Evolutionary conservation across 2,888 invertebrate genomes (phyloP).

Genomic region (Abrostola tripartita): DNA sequence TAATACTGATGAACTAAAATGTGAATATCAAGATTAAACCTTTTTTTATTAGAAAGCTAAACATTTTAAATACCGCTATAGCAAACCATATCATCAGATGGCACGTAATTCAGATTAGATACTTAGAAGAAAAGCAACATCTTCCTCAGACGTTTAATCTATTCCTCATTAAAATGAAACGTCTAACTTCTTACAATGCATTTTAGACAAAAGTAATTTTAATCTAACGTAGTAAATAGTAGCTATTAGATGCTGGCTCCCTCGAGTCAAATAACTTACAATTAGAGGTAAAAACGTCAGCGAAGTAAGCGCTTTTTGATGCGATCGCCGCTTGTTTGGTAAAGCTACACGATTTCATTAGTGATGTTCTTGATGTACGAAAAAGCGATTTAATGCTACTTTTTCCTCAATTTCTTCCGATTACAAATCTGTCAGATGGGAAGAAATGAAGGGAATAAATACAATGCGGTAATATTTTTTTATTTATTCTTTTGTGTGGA

Average conservation of each 20-base stretch:
- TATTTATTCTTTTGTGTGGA: conserved; percentile 39
- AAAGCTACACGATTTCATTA: conserved; percentile 80
- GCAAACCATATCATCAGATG: neutral
- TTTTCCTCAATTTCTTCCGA: conserved; percentile 48
- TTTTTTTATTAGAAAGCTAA: no score
- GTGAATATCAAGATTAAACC: no score
- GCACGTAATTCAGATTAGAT: neutral
- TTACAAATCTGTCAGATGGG: conserved; percentile 37
- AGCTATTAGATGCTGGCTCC: conserved; percentile 52
- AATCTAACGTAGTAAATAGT: conserved; percentile 51
- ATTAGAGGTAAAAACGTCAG: conserved; percentile 75
- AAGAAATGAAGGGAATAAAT: conserved; percentile 16
- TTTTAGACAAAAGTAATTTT: conserved; percentile 50
- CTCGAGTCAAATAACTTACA: conserved; percentile 73
- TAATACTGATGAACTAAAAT: no score
- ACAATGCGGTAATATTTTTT: conserved; percentile 19
- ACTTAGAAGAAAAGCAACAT: neutral
- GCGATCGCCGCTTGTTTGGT: conserved; percentile 76
- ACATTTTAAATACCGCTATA: no score
- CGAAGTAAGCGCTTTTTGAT: conserved; percentile 81
- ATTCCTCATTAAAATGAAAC: conserved; percentile 34
- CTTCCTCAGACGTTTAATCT: conserved; percentile 9
- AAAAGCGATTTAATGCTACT: conserved; percentile 42
- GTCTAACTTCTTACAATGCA: conserved; percentile 22
- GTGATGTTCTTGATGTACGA: conserved; percentile 68